Evolutionary conservation across 2,113 vertebrate genomes (phyloP), one percentile per base, ranked within the genome.

Genomic region (Aegotheles bennettii): DNA sequence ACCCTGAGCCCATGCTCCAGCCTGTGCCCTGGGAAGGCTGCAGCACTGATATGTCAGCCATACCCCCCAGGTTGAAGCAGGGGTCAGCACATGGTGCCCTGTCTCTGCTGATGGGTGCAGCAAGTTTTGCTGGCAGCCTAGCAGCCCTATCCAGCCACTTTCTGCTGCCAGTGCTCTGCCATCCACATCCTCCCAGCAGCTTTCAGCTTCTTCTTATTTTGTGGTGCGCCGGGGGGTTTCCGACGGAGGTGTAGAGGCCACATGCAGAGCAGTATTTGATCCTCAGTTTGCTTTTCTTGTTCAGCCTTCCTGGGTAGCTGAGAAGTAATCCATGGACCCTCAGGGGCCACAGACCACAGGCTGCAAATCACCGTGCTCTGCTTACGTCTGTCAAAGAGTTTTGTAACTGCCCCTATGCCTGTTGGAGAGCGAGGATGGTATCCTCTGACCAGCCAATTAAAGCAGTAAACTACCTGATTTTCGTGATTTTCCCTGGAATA

Each of bases 211-310:
- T 93, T 92, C 78, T 74, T 45, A 50, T 90, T 92, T 86, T 92
- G 75, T 77, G 79, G 88, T 74, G 65, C 31, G 50, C 23, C 1
- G 1, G 28, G 40, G 48, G 28, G 6, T 74, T 93, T 89, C 69
- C 91, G 95, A 47, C 0, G 0, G 67, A 88, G 59, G 17, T 88
- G 61, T 26, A 67, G 82, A 68, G 59, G 63, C 59, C 88, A 65
- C 57, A 53, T 50, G 71, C 76, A 84, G 79, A 92, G 79, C 63
- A 45, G 12, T 88, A 18, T 85, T 94, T 92, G 83, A 92, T 90
- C 94, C 85, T 94, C 56, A 24, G 68, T 90, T 95, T 75, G 18
- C 88, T 86, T 83, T 86, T 63, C 88, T 94, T 53, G 79, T 93
- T 87, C 67, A 60, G 36, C 63, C 57, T 88, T 96, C 38, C 88